Evolutionary conservation across 2,888 invertebrate genomes (phyloP).

Genomic region (Heliconius erato): DNA sequence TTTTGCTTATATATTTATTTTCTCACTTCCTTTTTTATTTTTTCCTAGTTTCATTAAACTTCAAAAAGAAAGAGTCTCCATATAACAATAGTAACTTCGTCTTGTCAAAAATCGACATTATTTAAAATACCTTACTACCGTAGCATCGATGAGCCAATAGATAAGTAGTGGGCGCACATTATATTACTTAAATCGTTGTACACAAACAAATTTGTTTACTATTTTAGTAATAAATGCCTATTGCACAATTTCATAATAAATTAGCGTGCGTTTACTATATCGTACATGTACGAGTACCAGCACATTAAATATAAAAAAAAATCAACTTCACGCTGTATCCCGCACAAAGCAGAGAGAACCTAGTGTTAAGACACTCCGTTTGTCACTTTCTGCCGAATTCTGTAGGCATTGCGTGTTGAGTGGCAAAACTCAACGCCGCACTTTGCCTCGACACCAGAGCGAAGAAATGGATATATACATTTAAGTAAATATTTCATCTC

Average conservation of each 20-base stretch:
- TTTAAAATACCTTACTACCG: background rate
- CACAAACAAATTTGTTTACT: background rate
- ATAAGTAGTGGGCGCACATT: background rate
- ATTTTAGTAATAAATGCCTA: background rate
- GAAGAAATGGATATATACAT: too few species aligned
- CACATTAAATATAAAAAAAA: background rate
- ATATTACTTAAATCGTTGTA: background rate
- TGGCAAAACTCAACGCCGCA: too few species aligned
- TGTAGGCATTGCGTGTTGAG: too few species aligned
- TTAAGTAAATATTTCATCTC: too few species aligned
- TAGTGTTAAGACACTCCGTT: too few species aligned
- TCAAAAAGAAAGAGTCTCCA: background rate
- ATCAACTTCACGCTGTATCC: too few species aligned
- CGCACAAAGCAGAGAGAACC: too few species aligned
- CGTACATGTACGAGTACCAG: background rate
- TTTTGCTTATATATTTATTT: background rate
- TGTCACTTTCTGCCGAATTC: too few species aligned
- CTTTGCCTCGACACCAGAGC: too few species aligned
- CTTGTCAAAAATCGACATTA: background rate
- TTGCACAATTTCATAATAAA: background rate
- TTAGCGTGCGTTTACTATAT: background rate
- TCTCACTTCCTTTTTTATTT: background rate
- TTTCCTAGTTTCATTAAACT: background rate
- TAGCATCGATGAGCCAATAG: background rate
- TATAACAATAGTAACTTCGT: background rate